Base-by-base conservation (phyloP, 2,888 invertebrate species). In the Perizoma affinitatum region DNA sequence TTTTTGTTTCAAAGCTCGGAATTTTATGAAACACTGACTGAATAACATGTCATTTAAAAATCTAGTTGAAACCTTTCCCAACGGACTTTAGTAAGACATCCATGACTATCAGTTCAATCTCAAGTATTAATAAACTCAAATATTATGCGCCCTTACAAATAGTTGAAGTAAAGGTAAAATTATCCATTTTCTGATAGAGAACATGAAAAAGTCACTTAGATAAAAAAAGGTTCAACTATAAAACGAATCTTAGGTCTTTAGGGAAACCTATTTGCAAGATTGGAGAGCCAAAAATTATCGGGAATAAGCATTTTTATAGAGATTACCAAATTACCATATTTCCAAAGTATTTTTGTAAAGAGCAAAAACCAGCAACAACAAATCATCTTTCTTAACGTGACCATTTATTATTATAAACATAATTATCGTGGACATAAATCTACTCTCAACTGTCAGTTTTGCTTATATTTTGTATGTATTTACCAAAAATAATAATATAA, bases 121-220 rank as follows among this genome's bases (percentile, higher is more conserved):
- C 51, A 58, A 58, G 55, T 63, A 63, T 53, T 52, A 58, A 55
- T 63, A 58, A 63, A 56, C 48, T 55, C 48, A 52, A 63, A 52
- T 49, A 58, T 52, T 54, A 52, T 58, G 49, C 36, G 44, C 51
- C 59, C 50, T 46, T 33, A 45, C 59, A 46, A 63, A 58, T 52
- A 47, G 48, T 63, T 61, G 51, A 47, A 63, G 62, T 53, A 52
- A 55, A 58, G 63, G 63, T 63, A 63, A 63, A 58, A 63, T 63
- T 63, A 63, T 58, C 63, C 63, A 53, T 59, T 63, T 63, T 63
- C 63, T 49, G 63, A 63, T 59, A 63, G 42, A 55, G 58, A 63
- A 63, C 63, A 58, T 56, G 63, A 58, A 63, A 63, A 63, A 63
- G 58, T 58, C 58, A 63, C 63, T 58, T 54, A 62, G 58, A 63